Base-by-base conservation (phyloP, 2,888 invertebrate species). In the Erannis defoliaria region DNA sequence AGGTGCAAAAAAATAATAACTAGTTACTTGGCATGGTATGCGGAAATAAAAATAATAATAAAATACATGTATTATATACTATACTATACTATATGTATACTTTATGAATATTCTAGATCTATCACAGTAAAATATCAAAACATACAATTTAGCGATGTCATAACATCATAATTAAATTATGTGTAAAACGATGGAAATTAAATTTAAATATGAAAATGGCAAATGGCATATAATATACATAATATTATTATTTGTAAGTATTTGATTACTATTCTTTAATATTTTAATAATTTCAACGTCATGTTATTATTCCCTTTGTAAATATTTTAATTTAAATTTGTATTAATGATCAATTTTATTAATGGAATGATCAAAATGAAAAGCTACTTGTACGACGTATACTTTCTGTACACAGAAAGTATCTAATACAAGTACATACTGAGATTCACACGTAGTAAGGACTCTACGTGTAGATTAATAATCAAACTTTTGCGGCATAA, bases 111-210 rank as follows among this genome's bases (percentile, higher is more conserved):
- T 81, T 84, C 89, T 90, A 91, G 84, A 81, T 87, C 90, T 92
- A 93, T 93, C 92, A 93, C 92, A 92, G 92, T 86, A 88, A 87
- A 89, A 89, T 88, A 88, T 88, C 83, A 86, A 88, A 85, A 85
- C 77, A 80, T 45, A 58, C 29, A 60, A 64, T 55, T 57, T 66
- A 59, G 33, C 40, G 51, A 58, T 62, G 62, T 66, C 58, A 62
- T 45, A 57, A 56, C 38, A 46, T 35, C 14, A 49, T 35, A 12
- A 37, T 37, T 35, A 16, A 42, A 33, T 31, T 58, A 35, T 31
- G 12, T 31, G n/a, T 8, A 46, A 31, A 18, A 19, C 5, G 19
- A 46, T 46, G n/a, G 31, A 31, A 48, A 37, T 12, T 18, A 54
- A 49, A 21, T 18, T 2, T 40, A 48, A 40, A 38, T 43, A 16